phyloP scores from a whole-genome alignment of 2,113 vertebrate species.

The Anser brachyrhynchus region DNA sequence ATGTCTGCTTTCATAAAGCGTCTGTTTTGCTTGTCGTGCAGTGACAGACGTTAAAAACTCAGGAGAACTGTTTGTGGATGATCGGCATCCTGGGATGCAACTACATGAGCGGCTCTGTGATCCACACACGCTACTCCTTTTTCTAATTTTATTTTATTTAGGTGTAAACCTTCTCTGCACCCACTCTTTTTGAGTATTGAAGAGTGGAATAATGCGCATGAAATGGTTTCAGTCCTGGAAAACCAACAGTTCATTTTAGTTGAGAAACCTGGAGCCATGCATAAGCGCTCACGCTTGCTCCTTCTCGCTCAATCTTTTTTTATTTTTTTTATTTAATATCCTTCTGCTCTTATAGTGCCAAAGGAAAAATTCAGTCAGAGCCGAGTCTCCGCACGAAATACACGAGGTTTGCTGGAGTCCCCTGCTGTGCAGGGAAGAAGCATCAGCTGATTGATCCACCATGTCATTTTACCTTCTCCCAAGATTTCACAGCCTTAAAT shows the following conservation, averaged over 20 bases:
- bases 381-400: neutral
- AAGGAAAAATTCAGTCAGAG: slow-evolving; percentile 36
- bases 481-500: slow-evolving; percentile 39
- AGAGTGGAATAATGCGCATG: neutral
- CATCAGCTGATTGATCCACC: slow-evolving; percentile 49
- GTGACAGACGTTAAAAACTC: neutral
- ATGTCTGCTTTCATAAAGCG: neutral
- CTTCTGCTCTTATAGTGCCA: slow-evolving; percentile 24
- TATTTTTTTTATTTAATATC: neutral
- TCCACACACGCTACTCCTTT: neutral
- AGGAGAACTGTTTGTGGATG: neutral
- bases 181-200: neutral
- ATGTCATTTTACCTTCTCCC: slow-evolving; percentile 33
- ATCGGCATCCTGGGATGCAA: neutral
- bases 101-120: neutral
- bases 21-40: neutral
- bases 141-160: neutral
- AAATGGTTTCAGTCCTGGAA: neutral
- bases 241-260: neutral
- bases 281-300: neutral
- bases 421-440: slow-evolving; percentile 53
- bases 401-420: slow-evolving; percentile 34
- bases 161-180: neutral
- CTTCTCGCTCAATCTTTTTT: neutral
- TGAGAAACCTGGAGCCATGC: slow-evolving; percentile 1